These are phyloP conservation scores for Aphidius colemani DNA, from an alignment of 2,888 invertebrate species.

Conservation along the genomic window DNA sequence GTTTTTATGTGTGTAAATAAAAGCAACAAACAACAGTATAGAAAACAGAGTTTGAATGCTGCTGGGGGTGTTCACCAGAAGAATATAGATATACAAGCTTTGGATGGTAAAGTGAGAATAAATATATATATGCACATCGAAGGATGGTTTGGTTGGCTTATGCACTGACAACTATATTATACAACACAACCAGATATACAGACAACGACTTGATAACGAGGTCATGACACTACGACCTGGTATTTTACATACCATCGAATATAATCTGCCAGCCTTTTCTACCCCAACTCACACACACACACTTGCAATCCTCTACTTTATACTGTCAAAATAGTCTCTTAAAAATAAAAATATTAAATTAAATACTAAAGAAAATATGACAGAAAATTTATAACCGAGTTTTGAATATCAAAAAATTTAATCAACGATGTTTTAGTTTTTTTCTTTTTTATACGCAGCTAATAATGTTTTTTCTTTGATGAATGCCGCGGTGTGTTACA, in stretches of 20 bases:
- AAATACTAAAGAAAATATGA: no score
- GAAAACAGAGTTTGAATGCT: slow-evolving; percentile 22
- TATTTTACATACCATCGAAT: slow-evolving; percentile 44
- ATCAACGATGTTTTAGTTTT: no score
- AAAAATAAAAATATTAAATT: no score
- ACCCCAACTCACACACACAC: background rate
- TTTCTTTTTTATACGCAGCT: no score
- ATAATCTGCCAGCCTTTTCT: slow-evolving; percentile 36
- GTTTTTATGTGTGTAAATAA: slow-evolving; percentile 42
- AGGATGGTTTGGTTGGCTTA: slow-evolving; percentile 10
- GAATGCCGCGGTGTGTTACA: no score
- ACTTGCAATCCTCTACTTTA: background rate
- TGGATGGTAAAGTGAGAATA: background rate
- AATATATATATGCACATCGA: no score
- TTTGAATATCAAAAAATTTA: no score
- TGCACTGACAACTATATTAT: background rate
- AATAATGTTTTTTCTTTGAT: no score
- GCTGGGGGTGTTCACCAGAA: background rate
- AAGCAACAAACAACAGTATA: no score
- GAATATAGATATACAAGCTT: background rate
- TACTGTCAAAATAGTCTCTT: background rate
- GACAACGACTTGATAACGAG: slow-evolving; percentile 35
- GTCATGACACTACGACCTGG: slow-evolving; percentile 35
- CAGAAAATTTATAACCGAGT: no score
- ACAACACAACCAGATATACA: background rate